A percentile compares a stretch with the other conserved stretches of the same genome.
Conservation (phyloP, 2,113 vertebrate species). For the Maylandia zebra region DNA sequence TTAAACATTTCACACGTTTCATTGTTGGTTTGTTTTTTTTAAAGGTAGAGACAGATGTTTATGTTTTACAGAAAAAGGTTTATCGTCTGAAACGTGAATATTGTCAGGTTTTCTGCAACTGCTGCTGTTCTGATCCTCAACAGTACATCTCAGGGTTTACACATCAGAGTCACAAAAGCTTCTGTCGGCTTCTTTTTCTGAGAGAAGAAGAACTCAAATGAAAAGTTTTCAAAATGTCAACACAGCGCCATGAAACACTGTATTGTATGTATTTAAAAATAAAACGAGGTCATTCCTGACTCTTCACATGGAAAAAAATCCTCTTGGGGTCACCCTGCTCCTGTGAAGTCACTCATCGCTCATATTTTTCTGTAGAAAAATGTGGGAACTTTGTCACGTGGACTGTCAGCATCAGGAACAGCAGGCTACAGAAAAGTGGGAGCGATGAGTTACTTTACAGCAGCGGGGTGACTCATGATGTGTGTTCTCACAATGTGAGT, state of each 20-base stretch:
- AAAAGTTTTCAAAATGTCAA: background rate
- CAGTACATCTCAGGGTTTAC: background rate
- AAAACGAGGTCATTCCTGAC: background rate
- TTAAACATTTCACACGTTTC: too few relatives aligned
- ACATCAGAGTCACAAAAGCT: background rate
- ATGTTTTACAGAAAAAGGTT: background rate
- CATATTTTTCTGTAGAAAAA: background rate
- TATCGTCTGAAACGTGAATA: background rate
- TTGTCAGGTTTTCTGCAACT: background rate
- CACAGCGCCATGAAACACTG: background rate
- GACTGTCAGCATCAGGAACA: background rate
- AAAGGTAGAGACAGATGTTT: too few relatives aligned
- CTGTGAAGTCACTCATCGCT: background rate
- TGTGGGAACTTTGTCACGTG: fast-evolving
- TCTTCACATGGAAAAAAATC: background rate
- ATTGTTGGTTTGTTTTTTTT: background rate
- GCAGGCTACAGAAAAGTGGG: background rate
- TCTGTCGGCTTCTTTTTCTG: background rate
- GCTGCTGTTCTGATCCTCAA: background rate
- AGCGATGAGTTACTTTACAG: background rate
- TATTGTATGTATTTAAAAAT: background rate
- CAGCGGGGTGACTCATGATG: background rate
- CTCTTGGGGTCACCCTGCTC: background rate
- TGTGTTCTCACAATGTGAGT: background rate
- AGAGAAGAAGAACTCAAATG: background rate